phyloP scores from a whole-genome alignment of 1,140 invertebrate genomes.

The Lucilia cuprina region DNA sequence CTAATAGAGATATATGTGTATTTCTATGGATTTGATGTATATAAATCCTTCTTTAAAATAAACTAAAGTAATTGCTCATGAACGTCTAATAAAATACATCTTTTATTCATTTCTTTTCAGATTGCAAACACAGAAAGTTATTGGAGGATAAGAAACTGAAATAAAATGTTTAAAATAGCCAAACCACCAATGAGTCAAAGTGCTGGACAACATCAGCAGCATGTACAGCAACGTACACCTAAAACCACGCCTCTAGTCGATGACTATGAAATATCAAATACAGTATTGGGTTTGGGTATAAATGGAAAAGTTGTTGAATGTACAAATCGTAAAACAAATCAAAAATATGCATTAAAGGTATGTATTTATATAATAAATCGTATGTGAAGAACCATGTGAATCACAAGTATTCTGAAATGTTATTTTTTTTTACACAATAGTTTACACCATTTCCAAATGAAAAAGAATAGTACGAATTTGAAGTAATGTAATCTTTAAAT shows the following conservation, averaged over 20 bases:
- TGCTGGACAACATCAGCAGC: constrained; percentile 32
- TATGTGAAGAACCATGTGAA: background rate
- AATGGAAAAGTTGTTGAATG: constrained; percentile 93
- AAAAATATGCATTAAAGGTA: constrained; percentile 91
- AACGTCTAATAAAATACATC: too few relatives aligned
- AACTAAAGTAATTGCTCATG: too few relatives aligned
- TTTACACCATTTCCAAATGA: too few relatives aligned
- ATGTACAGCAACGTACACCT: constrained; percentile 62
- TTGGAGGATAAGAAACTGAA: background rate
- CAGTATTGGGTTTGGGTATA: constrained; percentile 95
- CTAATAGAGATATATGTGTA: too few relatives aligned
- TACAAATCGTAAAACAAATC: constrained; percentile 70
- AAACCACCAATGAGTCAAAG: constrained; percentile 32
- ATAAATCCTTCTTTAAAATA: too few relatives aligned
- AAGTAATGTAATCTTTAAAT: too few relatives aligned
- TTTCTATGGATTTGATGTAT: too few relatives aligned
- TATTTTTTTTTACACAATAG: too few relatives aligned
- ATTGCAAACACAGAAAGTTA: background rate
- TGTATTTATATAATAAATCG: constrained; percentile 37
- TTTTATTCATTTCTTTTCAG: background rate
- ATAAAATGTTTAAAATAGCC: constrained; percentile 20
- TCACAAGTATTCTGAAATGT: background rate
- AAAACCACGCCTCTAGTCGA: constrained; percentile 85
- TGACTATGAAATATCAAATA: constrained; percentile 94
- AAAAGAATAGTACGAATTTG: too few relatives aligned